Conservation (phyloP, 2,888 invertebrate genomes). For the Anthophora plumipes region DNA sequence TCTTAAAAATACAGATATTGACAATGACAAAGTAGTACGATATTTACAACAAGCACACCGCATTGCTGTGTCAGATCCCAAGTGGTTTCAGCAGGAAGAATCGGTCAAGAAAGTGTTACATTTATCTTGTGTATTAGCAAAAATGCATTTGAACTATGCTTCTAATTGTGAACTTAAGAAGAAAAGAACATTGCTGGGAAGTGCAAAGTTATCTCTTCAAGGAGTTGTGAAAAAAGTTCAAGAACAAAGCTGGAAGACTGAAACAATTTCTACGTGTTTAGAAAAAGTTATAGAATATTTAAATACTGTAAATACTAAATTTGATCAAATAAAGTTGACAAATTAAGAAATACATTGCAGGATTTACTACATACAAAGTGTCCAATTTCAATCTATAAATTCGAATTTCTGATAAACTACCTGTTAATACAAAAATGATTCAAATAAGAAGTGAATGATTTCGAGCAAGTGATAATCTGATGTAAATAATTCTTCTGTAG, state of each 20-base stretch:
- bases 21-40: constrained; percentile 86
- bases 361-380: too few relatives aligned
- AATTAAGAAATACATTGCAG: constrained; percentile 23
- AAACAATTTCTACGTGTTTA: constrained; percentile 73
- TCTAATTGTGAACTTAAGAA: constrained; percentile 85
- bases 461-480: too few relatives aligned
- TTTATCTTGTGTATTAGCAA: constrained; percentile 87
- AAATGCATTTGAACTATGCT: constrained; percentile 86
- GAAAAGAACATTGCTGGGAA: constrained; percentile 78
- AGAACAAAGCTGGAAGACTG: constrained; percentile 82
- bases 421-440: too few relatives aligned
- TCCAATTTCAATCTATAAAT: too few relatives aligned
- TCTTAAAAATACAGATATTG: constrained; percentile 78
- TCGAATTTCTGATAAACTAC: too few relatives aligned
- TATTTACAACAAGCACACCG: constrained; percentile 92
- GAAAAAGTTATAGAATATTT: constrained; percentile 79
- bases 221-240: constrained; percentile 83
- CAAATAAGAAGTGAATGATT: too few relatives aligned
- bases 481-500: too few relatives aligned
- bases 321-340: constrained; percentile 58
- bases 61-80: constrained; percentile 88
- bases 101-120: constrained; percentile 87
- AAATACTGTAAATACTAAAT: constrained; percentile 66
- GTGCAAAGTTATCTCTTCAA: constrained; percentile 80
- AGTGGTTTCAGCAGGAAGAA: constrained; percentile 87